These are phyloP conservation scores for Dryadula phaetusa DNA, from an alignment of 2,888 invertebrate genomes.

Conservation along the genomic window DNA sequence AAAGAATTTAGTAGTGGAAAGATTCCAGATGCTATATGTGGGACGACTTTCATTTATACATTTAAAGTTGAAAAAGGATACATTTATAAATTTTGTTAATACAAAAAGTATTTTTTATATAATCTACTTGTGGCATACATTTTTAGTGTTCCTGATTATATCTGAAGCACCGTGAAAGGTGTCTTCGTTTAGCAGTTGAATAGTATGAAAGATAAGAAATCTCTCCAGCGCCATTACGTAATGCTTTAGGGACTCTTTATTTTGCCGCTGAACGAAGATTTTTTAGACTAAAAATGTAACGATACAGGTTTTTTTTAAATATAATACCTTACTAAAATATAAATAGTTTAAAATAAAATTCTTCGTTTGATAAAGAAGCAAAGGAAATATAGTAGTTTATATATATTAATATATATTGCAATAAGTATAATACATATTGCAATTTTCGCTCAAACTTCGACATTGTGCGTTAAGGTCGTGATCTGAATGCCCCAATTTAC, in stretches of 20 bases:
- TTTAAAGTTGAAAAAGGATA: neutral
- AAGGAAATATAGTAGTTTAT: no score
- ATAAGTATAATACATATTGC: no score
- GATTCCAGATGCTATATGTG: no score
- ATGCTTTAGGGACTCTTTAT: neutral
- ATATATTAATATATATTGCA: no score
- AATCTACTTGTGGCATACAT: neutral
- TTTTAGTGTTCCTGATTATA: neutral
- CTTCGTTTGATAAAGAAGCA: no score
- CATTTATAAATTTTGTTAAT: neutral
- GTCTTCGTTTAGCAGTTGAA: neutral
- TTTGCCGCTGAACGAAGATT: neutral
- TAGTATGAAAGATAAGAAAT: slow-evolving; percentile 7
- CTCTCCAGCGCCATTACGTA: neutral
- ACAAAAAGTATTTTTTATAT: neutral
- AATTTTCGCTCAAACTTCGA: no score
- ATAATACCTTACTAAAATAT: no score
- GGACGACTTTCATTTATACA: neutral
- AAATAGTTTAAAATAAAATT: no score
- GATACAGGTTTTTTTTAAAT: neutral
- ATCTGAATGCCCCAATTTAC: no score
- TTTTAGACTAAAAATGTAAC: neutral
- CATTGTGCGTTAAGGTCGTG: no score
- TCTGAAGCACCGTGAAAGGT: slow-evolving; percentile 3
- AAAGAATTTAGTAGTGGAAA: neutral